Conservation (phyloP, 2,888 invertebrate genomes). For the Drosophila eohydei region DNA sequence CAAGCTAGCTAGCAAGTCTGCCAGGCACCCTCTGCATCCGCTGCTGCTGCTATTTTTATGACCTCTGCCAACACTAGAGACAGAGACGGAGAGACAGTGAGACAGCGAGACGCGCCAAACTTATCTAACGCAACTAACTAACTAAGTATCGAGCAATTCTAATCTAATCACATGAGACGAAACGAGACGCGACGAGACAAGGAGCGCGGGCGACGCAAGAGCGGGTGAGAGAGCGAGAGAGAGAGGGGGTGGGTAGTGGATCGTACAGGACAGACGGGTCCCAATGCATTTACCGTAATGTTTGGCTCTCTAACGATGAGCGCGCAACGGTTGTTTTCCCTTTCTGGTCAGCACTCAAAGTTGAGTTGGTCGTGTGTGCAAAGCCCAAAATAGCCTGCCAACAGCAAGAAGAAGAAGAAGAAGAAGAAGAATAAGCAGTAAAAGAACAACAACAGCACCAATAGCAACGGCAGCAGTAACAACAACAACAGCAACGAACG, state of each 20-base stretch:
- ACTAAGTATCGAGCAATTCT: constrained; percentile 72
- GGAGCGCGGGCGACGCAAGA: neutral
- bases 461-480: constrained; percentile 14
- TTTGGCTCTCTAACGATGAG: constrained; percentile 57
- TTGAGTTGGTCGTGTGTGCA: constrained; percentile 53
- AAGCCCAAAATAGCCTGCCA: constrained; percentile 68
- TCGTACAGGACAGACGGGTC: constrained; percentile 3
- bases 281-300: constrained; percentile 52
- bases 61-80: constrained; percentile 69
- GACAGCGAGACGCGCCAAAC: constrained; percentile 53
- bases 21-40: constrained; percentile 35
- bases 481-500: constrained; percentile 28
- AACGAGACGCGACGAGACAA: neutral
- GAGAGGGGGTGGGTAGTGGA: neutral
- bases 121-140: constrained; percentile 71
- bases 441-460: constrained; percentile 17
- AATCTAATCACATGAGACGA: constrained; percentile 69
- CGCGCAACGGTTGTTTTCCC: constrained; percentile 83
- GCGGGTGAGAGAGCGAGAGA: neutral
- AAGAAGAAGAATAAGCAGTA: neutral
- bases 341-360: constrained; percentile 75
- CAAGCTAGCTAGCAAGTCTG: constrained; percentile 29
- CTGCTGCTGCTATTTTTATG: constrained; percentile 68
- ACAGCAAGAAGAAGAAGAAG: neutral
- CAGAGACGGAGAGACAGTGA: neutral